These are phyloP conservation scores for Conus ventricosus DNA, from an alignment of 1,140 invertebrate genomes.

Conservation along the genomic window DNA sequence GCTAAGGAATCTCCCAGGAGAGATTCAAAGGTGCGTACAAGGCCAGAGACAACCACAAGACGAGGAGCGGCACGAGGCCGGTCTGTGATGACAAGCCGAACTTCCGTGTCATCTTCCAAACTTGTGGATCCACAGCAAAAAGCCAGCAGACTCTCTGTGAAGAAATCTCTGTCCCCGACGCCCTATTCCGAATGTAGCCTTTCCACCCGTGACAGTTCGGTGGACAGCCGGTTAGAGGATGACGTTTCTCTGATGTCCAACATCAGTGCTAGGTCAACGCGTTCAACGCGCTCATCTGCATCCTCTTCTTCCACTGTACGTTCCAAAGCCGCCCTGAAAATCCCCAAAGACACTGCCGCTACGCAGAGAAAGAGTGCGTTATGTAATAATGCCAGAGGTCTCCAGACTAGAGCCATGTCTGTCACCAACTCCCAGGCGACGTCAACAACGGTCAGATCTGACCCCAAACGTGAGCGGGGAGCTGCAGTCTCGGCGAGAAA, in stretches of 20 bases:
- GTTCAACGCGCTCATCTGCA: background rate
- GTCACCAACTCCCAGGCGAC: background rate
- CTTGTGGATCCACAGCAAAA: background rate
- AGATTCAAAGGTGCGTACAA: background rate
- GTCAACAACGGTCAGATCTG: background rate
- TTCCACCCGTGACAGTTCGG: constrained; percentile 21
- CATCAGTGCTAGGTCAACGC: constrained; percentile 1
- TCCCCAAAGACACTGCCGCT: background rate
- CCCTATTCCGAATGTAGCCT: background rate
- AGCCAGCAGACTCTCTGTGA: background rate
- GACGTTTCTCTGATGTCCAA: constrained; percentile 16
- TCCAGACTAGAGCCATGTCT: background rate
- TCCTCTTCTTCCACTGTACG: background rate
- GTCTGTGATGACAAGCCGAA: background rate
- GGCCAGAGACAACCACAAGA: background rate
- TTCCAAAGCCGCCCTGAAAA: background rate
- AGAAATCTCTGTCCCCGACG: background rate
- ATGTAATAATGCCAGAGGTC: background rate
- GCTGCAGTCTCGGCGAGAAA: background rate
- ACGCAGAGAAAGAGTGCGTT: background rate
- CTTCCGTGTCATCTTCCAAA: background rate
- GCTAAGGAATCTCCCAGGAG: background rate
- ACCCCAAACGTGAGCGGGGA: background rate
- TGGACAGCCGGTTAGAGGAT: constrained; percentile 19
- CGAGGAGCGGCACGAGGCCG: background rate